phyloP scores from a whole-genome alignment of 2,888 invertebrate species.

The Mythimna impura region DNA sequence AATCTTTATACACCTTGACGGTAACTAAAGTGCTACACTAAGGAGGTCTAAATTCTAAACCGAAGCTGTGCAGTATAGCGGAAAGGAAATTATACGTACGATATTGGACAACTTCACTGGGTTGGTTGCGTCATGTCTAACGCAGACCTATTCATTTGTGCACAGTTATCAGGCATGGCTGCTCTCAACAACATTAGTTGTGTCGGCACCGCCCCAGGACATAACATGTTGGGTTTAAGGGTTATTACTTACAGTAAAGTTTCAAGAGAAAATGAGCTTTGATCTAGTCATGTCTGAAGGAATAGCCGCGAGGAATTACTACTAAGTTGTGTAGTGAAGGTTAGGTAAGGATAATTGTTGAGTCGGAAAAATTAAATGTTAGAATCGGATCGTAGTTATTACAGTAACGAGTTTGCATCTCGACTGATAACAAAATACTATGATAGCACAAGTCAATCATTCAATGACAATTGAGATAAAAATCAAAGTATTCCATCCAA shows the following conservation, averaged over 20 bases:
- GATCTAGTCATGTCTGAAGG: conserved; percentile 45
- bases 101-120: conserved; percentile 61
- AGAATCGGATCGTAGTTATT: background rate
- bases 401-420: background rate
- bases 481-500: conserved; percentile 2
- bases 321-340: conserved; percentile 16
- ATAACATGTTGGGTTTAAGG: conserved; percentile 56
- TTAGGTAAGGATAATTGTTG: conserved; percentile 1
- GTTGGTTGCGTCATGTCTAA: conserved; percentile 58
- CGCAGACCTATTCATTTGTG: conserved; percentile 62
- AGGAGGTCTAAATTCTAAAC: conserved; percentile 38
- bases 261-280: conserved; percentile 55
- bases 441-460: too few species aligned
- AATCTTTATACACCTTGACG: background rate
- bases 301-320: conserved; percentile 47
- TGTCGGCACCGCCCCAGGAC: conserved; percentile 51
- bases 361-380: background rate
- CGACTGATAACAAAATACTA: too few species aligned
- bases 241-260: conserved; percentile 53
- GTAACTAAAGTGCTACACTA: conserved; percentile 2
- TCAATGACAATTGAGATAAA: too few species aligned
- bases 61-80: conserved; percentile 40
- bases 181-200: conserved; percentile 54
- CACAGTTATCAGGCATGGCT: conserved; percentile 57
- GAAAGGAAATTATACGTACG: conserved; percentile 55